These are phyloP conservation scores for Phocoena sinus DNA, from an alignment of 2,113 vertebrate species.

Conservation along the genomic window DNA sequence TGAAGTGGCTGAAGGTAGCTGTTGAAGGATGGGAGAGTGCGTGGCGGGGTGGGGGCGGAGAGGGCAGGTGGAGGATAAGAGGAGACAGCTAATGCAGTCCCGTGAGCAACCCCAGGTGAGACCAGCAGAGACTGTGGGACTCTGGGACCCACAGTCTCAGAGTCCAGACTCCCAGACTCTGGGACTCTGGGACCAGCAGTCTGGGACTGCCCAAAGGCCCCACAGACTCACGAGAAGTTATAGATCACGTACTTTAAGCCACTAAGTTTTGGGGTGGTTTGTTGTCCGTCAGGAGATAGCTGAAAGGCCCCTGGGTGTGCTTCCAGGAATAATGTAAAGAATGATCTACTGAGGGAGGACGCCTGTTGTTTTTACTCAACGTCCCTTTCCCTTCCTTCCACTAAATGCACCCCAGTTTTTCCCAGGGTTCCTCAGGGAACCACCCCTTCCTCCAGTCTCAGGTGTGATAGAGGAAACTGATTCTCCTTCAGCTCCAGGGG, in stretches of 20 bases:
- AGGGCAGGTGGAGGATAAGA: no score
- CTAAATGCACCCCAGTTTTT: neutral
- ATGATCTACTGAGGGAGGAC: neutral
- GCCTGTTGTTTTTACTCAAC: neutral
- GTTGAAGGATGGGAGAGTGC: rapidly evolving
- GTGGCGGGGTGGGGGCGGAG: neutral
- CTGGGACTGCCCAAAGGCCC: neutral
- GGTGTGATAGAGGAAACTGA: rapidly evolving
- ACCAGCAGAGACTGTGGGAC: neutral
- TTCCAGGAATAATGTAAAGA: neutral
- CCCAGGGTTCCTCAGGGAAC: neutral
- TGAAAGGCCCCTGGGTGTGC: neutral
- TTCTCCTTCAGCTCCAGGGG: neutral
- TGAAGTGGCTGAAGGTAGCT: neutral
- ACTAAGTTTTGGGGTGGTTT: neutral
- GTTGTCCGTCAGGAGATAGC: neutral
- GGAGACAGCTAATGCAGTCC: no score
- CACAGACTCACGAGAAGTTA: neutral
- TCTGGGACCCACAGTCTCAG: no score
- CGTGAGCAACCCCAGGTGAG: neutral
- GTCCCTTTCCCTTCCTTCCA: neutral
- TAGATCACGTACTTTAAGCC: neutral
- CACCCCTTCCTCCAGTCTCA: no score
- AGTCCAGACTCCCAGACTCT: no score
- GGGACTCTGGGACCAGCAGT: no score